Evolutionary conservation across 2,888 invertebrate species (phyloP).

Genomic region (Phytoseiulus persimilis): DNA sequence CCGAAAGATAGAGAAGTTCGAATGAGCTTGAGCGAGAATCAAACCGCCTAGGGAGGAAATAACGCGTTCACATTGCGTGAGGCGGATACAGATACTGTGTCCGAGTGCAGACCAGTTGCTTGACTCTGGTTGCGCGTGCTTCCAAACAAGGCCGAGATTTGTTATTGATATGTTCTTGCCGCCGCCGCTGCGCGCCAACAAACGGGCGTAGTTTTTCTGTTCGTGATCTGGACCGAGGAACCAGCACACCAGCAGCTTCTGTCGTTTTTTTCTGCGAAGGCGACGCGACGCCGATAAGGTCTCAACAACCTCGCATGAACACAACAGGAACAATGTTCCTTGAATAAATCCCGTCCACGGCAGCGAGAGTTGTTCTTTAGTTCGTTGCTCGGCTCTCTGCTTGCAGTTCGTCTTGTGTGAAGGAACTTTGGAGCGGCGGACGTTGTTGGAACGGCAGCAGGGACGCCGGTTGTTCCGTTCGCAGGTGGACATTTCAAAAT

Average conservation of each 20-base stretch:
- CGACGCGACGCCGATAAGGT: not conserved
- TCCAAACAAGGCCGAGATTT: not conserved
- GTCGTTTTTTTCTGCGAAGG: not conserved
- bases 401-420: not conserved
- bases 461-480: not conserved
- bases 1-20: too few relatives aligned
- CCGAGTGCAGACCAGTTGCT: not conserved
- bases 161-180: not conserved
- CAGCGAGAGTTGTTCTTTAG: not conserved
- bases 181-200: not conserved
- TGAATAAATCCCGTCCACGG: not conserved
- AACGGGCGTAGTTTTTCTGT: not conserved
- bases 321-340: not conserved
- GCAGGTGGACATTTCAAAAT: constrained; percentile 5
- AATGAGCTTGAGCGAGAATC: too few relatives aligned
- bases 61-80: too few relatives aligned
- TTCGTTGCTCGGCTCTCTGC: not conserved
- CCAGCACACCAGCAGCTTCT: not conserved
- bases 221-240: not conserved
- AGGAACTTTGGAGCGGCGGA: not conserved
- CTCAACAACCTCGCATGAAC: not conserved
- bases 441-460: not conserved
- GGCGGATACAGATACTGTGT: not conserved
- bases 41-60: too few relatives aligned
- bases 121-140: not conserved